Conservation (phyloP, 2,797 vertebrate species). For the Argyrosomus regius region DNA sequence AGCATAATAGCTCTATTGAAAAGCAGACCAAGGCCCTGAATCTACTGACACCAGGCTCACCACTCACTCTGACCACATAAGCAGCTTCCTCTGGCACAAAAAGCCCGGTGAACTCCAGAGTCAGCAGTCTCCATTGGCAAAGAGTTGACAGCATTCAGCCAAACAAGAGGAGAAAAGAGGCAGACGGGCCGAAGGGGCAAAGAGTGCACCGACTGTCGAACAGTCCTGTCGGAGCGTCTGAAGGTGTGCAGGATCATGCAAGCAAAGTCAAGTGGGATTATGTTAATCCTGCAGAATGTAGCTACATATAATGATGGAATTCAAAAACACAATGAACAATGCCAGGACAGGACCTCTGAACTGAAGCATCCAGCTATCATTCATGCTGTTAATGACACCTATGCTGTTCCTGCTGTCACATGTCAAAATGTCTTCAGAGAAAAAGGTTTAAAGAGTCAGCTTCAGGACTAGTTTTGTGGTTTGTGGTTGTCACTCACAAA, state of each 20-base stretch:
- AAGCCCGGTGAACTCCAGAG: conserved; percentile 50
- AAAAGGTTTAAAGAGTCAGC: too few species aligned
- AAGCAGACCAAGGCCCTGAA: conserved; percentile 27
- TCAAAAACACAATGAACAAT: too few species aligned
- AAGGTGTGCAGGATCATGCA: neutral
- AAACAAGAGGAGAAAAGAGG: conserved; percentile 46
- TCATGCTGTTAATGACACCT: neutral
- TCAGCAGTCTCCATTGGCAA: conserved; percentile 74
- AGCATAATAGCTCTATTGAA: conserved; percentile 48
- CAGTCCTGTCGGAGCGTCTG: too few species aligned
- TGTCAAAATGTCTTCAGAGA: too few species aligned
- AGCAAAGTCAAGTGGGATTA: neutral
- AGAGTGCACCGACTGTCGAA: conserved; percentile 6
- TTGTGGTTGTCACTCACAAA: neutral
- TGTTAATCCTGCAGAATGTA: too few species aligned
- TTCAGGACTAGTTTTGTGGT: neutral
- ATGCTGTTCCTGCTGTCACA: neutral
- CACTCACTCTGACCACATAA: conserved; percentile 60
- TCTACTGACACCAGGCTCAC: conserved; percentile 45
- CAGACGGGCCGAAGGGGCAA: conserved; percentile 23
- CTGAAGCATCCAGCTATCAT: neutral
- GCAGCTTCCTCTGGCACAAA: conserved; percentile 69
- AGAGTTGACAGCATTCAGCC: conserved; percentile 51
- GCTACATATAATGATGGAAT: too few species aligned
- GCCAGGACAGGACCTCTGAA: too few species aligned